A percentile compares a stretch with the other conserved stretches of the same genome.
Conservation (phyloP, 2,888 invertebrate genomes). For the Drosophila algonquin region DNA sequence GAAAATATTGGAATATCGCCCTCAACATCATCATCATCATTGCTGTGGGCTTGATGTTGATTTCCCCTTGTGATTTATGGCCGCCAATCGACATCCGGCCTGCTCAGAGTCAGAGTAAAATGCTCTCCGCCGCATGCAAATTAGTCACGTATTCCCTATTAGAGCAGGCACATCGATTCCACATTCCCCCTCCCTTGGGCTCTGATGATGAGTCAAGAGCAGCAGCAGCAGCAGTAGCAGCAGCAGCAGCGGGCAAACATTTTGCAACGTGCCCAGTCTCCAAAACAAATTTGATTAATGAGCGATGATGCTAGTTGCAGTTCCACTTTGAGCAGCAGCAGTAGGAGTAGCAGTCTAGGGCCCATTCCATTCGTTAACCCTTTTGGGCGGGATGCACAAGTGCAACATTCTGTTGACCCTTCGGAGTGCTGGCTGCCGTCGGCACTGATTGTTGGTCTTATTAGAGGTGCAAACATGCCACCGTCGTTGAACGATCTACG, state of each 20-base stretch:
- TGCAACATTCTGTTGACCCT: slow-evolving; percentile 35
- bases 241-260: slow-evolving; percentile 12
- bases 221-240: slow-evolving; percentile 1
- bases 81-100: slow-evolving; percentile 59
- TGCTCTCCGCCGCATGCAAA: slow-evolving; percentile 44
- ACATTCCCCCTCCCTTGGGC: slow-evolving; percentile 12
- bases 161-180: slow-evolving; percentile 52
- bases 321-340: neutral
- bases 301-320: slow-evolving; percentile 4
- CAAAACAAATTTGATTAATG: slow-evolving; percentile 19
- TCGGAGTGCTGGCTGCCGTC: slow-evolving; percentile 22
- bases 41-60: slow-evolving; percentile 33
- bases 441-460: slow-evolving; percentile 70
- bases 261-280: slow-evolving; percentile 47
- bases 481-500: slow-evolving; percentile 62
- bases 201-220: slow-evolving; percentile 59
- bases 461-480: slow-evolving; percentile 81
- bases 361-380: slow-evolving; percentile 4
- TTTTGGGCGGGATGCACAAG: slow-evolving; percentile 27
- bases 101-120: slow-evolving; percentile 25
- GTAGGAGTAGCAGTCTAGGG: neutral
- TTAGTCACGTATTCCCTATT: slow-evolving; percentile 75
- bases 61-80: slow-evolving; percentile 22
- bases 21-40: slow-evolving; percentile 1
- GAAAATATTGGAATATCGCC: neutral